Evolutionary conservation across 2,113 vertebrate species (phyloP).

Genomic region (Scalopus aquaticus): DNA sequence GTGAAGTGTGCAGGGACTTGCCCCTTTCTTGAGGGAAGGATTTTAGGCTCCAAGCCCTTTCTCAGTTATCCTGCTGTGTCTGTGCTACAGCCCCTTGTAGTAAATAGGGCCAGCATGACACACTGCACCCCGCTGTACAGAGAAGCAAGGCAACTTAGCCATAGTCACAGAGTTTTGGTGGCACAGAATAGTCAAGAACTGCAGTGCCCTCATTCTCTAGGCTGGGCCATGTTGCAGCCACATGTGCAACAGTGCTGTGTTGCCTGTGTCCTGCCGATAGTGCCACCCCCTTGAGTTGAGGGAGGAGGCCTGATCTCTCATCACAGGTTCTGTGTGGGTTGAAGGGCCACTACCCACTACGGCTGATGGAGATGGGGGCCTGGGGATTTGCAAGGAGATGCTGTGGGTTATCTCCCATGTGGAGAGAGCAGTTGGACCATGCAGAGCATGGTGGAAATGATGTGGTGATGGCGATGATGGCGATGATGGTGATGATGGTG

Average conservation of each 20-base stretch:
- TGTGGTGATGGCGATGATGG: background rate
- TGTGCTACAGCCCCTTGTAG: fast-evolving
- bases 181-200: background rate
- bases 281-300: background rate
- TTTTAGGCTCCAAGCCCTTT: background rate
- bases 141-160: background rate
- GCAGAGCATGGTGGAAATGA: background rate
- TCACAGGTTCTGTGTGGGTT: fast-evolving
- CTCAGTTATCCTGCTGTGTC: background rate
- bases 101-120: fast-evolving
- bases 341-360: fast-evolving
- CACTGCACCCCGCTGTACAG: fast-evolving
- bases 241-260: fast-evolving
- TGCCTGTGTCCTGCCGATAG: background rate
- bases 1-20: fast-evolving
- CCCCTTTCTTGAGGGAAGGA: fast-evolving
- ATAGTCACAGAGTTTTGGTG: too few species aligned
- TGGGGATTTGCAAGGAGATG: background rate
- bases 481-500: background rate
- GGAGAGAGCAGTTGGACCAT: background rate
- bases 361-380: fast-evolving
- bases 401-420: fast-evolving
- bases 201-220: background rate
- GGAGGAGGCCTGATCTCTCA: background rate
- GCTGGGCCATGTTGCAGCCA: background rate